phyloP scores from a whole-genome alignment of 2,797 vertebrate species.

The Acrocephalus scirpaceus region DNA sequence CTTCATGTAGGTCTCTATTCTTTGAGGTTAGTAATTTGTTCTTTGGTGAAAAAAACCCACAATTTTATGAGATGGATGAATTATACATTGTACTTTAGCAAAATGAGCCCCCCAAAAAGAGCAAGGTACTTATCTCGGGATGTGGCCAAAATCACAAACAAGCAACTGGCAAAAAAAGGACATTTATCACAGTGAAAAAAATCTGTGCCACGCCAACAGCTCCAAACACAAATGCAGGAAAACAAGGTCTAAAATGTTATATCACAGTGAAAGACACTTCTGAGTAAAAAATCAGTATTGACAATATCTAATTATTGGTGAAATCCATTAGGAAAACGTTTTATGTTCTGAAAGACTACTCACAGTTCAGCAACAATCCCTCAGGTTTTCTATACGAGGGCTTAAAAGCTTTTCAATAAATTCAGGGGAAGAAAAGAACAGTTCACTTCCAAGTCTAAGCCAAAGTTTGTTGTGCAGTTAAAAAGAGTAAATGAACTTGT shows the following conservation, averaged over 20 bases:
- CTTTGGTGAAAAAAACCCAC: background rate
- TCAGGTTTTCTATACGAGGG: background rate
- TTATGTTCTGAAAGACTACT: background rate
- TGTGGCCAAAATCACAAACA: background rate
- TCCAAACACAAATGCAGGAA: background rate
- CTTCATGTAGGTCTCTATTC: background rate
- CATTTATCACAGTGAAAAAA: background rate
- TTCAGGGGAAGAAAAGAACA: background rate
- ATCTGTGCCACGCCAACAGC: background rate
- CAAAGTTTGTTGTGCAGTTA: slow-evolving; percentile 36
- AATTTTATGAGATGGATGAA: background rate
- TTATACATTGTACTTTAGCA: background rate
- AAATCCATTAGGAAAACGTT: background rate
- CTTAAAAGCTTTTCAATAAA: background rate
- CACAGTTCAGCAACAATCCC: background rate
- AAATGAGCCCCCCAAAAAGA: background rate
- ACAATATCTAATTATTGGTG: background rate
- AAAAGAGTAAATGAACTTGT: slow-evolving; percentile 44
- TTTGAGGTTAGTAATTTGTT: background rate
- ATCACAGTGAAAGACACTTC: background rate
- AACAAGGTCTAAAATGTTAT: background rate
- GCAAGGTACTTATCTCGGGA: background rate
- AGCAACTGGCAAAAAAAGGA: background rate
- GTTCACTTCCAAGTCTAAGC: background rate
- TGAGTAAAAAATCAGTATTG: background rate